Evolutionary conservation across 2,888 invertebrate species (phyloP), one percentile per base, ranked within the genome.

Genomic region (Erpobdella octoculata): DNA sequence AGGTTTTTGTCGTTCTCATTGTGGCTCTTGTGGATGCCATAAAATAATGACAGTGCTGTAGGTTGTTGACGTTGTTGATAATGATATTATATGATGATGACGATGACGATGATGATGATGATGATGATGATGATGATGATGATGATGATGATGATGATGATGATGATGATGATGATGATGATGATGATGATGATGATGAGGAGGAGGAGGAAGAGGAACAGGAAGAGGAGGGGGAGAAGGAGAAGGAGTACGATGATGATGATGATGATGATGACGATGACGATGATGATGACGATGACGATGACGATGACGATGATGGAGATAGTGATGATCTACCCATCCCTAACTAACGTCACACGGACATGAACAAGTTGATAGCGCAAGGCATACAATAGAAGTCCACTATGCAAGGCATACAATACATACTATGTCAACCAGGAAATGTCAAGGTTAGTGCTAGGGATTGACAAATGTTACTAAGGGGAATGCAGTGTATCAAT

Each of bases 111-210:
- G 33, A 31, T 62, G 62, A 62, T 62, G 62, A 62, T 31, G 62
- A 62, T 21, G 62, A 62, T 31, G 62, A 62, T 31, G 62, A 62
- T 62, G 62, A 35, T 28, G 62, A 62, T 28, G 62, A 62, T 62
- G 62, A 6, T 62, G 62, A 62, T 33, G 33, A 62, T 31, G 1
- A 62, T 62, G 62, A 62, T 12, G 62, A 62, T 62, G 62, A 2
- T 62, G 62, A 62, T 62, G 33, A 31, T 62, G 59, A 59, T 59
- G 59, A 25, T 21, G 25, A 59, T 59, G 59, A 28, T 21, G 25
- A 9, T 21, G 62, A 4, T 62, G 4, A 58, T 58, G 59, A 58
- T 28, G 31, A 62, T 31, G 21, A 62, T 31, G 62, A 31, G 31
- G 31, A 35, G 31, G 9, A 28, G 1, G 8, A 4, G 3, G 31